These are phyloP conservation scores for Zaprionus obscuricornis DNA, from an alignment of 2,888 invertebrate species.

Conservation along the genomic window DNA sequence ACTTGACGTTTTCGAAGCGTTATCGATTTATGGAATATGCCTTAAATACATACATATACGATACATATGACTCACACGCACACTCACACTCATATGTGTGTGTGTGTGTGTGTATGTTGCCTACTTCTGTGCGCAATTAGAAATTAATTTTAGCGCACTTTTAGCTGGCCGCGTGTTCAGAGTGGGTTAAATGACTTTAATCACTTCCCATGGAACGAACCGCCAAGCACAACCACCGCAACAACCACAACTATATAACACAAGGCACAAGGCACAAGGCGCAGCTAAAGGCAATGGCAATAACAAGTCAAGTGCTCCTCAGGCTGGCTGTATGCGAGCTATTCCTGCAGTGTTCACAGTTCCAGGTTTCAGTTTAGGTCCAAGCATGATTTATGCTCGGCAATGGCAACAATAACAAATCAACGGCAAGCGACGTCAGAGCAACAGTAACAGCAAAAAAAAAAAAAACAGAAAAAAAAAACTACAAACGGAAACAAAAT, in stretches of 20 bases:
- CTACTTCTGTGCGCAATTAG: constrained; percentile 75
- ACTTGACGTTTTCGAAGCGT: too few relatives aligned
- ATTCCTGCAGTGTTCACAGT: not conserved
- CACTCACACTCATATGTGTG: constrained; percentile 1
- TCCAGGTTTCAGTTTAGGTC: not conserved
- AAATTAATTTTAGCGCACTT: constrained; percentile 72
- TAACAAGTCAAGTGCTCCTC: too few relatives aligned
- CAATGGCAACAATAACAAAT: constrained; percentile 75
- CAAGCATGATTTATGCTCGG: constrained; percentile 77
- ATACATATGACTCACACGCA: not conserved
- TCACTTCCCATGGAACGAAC: constrained; percentile 69
- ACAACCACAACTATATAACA: constrained; percentile 20
- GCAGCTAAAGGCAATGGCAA: too few relatives aligned
- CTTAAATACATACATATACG: not conserved
- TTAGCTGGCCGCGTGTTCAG: constrained; percentile 40
- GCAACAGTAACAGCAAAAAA: constrained; percentile 10
- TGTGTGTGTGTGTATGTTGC: constrained; percentile 43
- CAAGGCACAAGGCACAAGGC: constrained; percentile 49
- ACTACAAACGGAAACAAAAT: constrained; percentile 82
- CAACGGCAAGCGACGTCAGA: constrained; percentile 57
- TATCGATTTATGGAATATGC: too few relatives aligned
- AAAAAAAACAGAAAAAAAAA: constrained; percentile 29
- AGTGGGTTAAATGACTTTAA: constrained; percentile 82
- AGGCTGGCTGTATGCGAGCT: too few relatives aligned
- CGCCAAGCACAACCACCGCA: constrained; percentile 14